Percentiles rank a stretch among this genome's conserved stretches.
These are phyloP conservation scores for Dendronephthya gigantea DNA, from an alignment of 64 coral and sea anemone species.

Conservation along the genomic window DNA sequence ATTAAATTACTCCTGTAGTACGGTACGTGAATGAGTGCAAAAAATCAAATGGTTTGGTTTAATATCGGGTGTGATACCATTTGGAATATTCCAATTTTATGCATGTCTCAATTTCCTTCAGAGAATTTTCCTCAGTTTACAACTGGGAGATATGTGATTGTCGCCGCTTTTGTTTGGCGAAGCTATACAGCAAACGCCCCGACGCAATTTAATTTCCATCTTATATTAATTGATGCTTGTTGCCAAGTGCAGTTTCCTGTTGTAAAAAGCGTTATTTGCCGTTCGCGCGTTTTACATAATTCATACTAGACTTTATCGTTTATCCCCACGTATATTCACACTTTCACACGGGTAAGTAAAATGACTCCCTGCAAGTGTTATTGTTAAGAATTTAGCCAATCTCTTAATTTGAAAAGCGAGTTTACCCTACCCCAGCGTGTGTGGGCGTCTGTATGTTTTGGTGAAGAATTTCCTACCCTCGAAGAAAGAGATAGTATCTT, in stretches of 20 bases:
- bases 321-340: background rate
- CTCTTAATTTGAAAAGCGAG: background rate
- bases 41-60: too few relatives aligned
- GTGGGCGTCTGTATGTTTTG: background rate
- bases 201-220: too few relatives aligned
- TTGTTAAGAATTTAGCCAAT: background rate
- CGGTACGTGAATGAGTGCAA: too few relatives aligned
- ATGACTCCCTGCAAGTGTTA: background rate
- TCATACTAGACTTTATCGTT: background rate
- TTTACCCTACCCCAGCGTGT: background rate
- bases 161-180: too few relatives aligned
- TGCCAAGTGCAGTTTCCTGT: background rate
- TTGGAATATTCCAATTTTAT: too few relatives aligned
- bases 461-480: background rate
- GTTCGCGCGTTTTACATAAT: background rate
- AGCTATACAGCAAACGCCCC: too few relatives aligned
- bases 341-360: background rate
- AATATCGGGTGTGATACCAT: too few relatives aligned
- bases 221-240: background rate
- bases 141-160: too few relatives aligned
- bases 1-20: too few relatives aligned
- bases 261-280: background rate
- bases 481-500: background rate
- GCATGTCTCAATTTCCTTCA: too few relatives aligned
- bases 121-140: too few relatives aligned